phyloP scores from a whole-genome alignment of 2,888 invertebrate genomes.

The Pegoplata infirma region DNA sequence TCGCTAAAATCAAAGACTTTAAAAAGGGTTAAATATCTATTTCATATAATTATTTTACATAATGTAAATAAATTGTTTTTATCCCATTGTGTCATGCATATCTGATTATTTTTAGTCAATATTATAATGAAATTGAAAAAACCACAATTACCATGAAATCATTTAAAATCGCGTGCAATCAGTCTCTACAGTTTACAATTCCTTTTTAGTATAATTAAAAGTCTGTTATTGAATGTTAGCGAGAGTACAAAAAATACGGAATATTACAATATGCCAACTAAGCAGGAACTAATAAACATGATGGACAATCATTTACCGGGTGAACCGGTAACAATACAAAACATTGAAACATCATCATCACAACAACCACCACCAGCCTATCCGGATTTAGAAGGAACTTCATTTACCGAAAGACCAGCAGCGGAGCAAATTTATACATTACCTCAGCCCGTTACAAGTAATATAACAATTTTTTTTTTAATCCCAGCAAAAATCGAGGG shows the following conservation, averaged over 20 bases:
- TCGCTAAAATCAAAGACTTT: no score
- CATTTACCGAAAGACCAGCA: not conserved
- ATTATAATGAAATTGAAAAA: conserved; percentile 5
- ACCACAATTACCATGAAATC: conserved; percentile 21
- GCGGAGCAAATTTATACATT: conserved; percentile 16
- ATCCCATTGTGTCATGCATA: not conserved
- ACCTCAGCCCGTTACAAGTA: conserved; percentile 42
- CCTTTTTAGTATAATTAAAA: conserved; percentile 34
- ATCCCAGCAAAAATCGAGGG: no score
- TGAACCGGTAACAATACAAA: conserved; percentile 30
- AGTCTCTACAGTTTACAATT: conserved; percentile 20
- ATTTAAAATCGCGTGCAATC: conserved; percentile 33
- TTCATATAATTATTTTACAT: no score
- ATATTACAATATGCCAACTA: conserved; percentile 39
- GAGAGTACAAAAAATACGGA: not conserved
- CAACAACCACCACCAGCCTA: conserved; percentile 51
- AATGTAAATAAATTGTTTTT: no score
- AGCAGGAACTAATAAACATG: conserved; percentile 50
- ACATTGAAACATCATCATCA: not conserved
- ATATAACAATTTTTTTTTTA: conserved; percentile 11
- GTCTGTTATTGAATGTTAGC: not conserved
- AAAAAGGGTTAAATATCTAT: no score
- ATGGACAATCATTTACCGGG: conserved; percentile 59
- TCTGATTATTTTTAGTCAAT: not conserved
- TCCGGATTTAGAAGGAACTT: conserved; percentile 19